Base-by-base conservation (phyloP, 2,113 vertebrate species). In the Cyprinodon brontotheroides region DNA sequence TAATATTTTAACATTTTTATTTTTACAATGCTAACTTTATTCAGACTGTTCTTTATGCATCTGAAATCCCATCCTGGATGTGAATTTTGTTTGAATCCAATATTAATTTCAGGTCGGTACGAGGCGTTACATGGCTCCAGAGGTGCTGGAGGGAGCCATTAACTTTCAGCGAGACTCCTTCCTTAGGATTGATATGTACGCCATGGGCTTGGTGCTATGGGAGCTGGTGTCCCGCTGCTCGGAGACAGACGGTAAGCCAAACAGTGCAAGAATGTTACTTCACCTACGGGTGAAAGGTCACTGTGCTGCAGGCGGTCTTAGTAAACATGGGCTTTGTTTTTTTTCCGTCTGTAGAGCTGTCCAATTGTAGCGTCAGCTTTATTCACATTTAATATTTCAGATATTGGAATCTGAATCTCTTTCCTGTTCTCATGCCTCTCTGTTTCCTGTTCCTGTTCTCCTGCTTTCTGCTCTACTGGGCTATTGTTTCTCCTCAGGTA, bases 81-180 rank as follows among this genome's bases (percentile, higher is more conserved):
- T 64, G 61, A 43, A 38, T 20, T 12, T 14, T 9, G 0, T 4
- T 60, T 11, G 6, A 29, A 29, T 78, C 29, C n/a, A 0, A 57
- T 72, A 12, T 79, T 15, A 3, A 36, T 41, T 29, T 14, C 84
- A 99, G 98, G 98, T 99, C 78, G 98, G 98, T 67, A 99, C 98
- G 4, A 94, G 97, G 79, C 95, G 98, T 57, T 99, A 99, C 85
- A 99, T 99, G 98, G 97, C 98, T 80, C 98, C 98, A 1, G 98
- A 99, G 89, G 98, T 99, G 17, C 94, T 99, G 61, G 98, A 99
- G 91, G 98, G 98, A 76, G 98, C 98, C 77, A 99, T 99, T 77
- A 99, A 99, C 94, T 99, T 99, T 92, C 97, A 99, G 85, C 92
- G 98, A 82, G 98, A 99, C 77, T 96, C 98, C 1, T 99, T 99